These are phyloP conservation scores for Loriculus beryllinus DNA, from an alignment of 2,797 vertebrate genomes.

Conservation along the genomic window DNA sequence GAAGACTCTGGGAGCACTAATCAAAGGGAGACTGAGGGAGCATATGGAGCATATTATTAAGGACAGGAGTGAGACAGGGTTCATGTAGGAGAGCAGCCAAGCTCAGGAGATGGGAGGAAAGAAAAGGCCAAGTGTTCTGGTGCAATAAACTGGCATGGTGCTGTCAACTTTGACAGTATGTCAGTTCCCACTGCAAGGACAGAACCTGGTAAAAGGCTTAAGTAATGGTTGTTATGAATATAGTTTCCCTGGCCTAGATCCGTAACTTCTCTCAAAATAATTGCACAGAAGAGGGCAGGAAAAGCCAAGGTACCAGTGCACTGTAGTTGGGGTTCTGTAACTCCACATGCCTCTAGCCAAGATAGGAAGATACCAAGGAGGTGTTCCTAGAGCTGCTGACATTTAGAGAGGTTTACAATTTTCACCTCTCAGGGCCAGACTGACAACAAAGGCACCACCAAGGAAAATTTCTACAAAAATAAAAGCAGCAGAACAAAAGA, in stretches of 20 bases:
- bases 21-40: slow-evolving; percentile 44
- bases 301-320: not conserved
- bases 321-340: not conserved
- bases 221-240: not conserved
- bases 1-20: slow-evolving; percentile 49
- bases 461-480: not conserved
- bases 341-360: not conserved
- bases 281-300: not conserved
- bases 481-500: slow-evolving; percentile 22
- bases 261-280: not conserved
- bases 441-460: not conserved
- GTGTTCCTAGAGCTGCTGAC: not conserved
- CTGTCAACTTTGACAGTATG: not conserved
- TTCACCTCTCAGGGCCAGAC: not conserved
- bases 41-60: slow-evolving; percentile 54
- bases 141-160: not conserved
- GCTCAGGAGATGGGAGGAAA: slow-evolving; percentile 20
- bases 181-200: not conserved
- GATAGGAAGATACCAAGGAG: not conserved
- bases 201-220: not conserved
- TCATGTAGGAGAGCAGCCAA: not conserved
- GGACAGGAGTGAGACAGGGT: not conserved
- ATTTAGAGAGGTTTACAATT: not conserved
- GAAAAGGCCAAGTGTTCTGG: slow-evolving; percentile 11
- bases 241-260: not conserved